Conservation (phyloP, 2,888 invertebrate species). For the Eucera pruinosa region DNA sequence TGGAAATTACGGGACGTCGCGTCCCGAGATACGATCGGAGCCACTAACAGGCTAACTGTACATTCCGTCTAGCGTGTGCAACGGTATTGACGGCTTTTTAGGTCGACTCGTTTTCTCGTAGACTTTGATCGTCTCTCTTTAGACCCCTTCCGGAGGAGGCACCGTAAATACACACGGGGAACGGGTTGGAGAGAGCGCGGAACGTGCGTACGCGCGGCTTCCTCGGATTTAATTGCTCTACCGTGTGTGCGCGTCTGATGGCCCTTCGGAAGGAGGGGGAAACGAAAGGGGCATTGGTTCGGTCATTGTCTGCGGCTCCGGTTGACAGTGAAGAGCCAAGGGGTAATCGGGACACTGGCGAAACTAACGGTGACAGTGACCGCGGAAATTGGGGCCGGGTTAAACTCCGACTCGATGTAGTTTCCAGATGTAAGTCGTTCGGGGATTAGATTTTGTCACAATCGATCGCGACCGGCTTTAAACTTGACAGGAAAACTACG, state of each 20-base stretch:
- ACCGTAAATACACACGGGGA: constrained; percentile 54
- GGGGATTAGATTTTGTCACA: constrained; percentile 53
- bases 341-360: constrained; percentile 33
- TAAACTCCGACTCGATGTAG: not conserved
- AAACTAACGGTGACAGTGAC: constrained; percentile 55
- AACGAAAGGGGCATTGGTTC: not conserved
- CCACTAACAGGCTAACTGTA: constrained; percentile 34
- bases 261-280: constrained; percentile 3
- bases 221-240: constrained; percentile 48
- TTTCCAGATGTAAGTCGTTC: constrained; percentile 22
- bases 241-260: constrained; percentile 24
- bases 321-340: constrained; percentile 26
- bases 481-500: constrained; percentile 54
- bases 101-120: constrained; percentile 21
- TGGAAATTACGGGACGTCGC: too few species aligned
- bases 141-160: not conserved
- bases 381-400: constrained; percentile 33
- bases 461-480: constrained; percentile 58
- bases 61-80: constrained; percentile 26
- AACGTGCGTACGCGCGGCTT: constrained; percentile 36
- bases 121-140: not conserved
- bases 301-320: constrained; percentile 45
- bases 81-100: constrained; percentile 43
- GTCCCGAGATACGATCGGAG: constrained; percentile 1
- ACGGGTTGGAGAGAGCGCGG: constrained; percentile 1